Base-by-base conservation (phyloP, 2,113 vertebrate genomes). In the Oncorhynchus kisutch region DNA sequence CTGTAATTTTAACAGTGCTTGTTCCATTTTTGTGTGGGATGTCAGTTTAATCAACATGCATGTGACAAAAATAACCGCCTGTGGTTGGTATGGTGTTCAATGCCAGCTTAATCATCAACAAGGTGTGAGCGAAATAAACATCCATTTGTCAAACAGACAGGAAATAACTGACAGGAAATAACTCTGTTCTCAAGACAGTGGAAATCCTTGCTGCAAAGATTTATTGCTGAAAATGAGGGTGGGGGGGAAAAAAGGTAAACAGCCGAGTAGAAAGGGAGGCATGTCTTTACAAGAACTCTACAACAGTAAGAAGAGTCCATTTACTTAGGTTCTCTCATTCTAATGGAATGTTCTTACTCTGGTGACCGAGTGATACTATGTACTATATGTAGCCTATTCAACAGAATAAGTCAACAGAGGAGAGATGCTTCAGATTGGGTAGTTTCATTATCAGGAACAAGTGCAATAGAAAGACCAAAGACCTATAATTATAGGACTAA, bases 271-370 rank as follows among this genome's bases (percentile, higher is more conserved):
- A 22, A 2, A 16, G 3, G 5, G 12, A 29, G 13, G 13, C 8
- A 4, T 12, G 27, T 9, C 25, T n/a, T 80, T 62, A 78, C 51
- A 60, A 75, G 72, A 79, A n/a, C 7, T 3, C 2, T 48, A 45
- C 9, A 45, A 12, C 39, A 14, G 22, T 72, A 74, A 76, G 27
- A 22, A 16, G 20, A 73, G 25, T 59, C 13, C 5, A 2, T 68
- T 34, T 7, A 31, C 57, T 29, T 31, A 9, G 24, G 48, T 75
- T 78, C 75, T 65, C 27, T 86, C 82, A 86, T 12, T 8, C n/a
- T 22, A 57, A 1, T 49, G 27, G 73, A 83, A 81, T 73, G 54
- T 64, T 27, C 13, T 0, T 71, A 27, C 5, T 27, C 59, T 24
- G 59, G 3, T 22, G 54, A 20, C 54, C 13, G 51, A 20, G 6